These are phyloP conservation scores for Catharus ustulatus DNA, from an alignment of 2,797 vertebrate species.

Conservation along the genomic window DNA sequence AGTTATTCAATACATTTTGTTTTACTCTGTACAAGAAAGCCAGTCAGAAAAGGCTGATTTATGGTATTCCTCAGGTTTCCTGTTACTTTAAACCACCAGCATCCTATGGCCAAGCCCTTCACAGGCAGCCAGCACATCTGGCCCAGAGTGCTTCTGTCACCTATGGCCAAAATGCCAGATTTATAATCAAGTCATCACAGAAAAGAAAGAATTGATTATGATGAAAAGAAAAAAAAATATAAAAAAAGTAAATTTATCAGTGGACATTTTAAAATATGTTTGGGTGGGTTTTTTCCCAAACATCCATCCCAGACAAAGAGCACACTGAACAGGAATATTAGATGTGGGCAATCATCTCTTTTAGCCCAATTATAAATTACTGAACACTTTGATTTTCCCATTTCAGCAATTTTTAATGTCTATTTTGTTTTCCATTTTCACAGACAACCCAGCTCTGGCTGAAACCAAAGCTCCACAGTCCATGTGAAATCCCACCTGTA, in stretches of 20 bases:
- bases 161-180: not conserved
- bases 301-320: not conserved
- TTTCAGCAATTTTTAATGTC: not conserved
- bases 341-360: not conserved
- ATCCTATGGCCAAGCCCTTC: slow-evolving; percentile 62
- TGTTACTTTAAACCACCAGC: slow-evolving; percentile 72
- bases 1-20: slow-evolving; percentile 74
- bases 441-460: not conserved
- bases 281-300: not conserved
- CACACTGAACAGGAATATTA: not conserved
- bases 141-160: slow-evolving; percentile 42
- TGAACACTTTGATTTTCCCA: not conserved
- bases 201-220: slow-evolving; percentile 31
- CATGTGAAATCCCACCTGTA: slow-evolving; percentile 11
- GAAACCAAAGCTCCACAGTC: not conserved
- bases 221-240: not conserved
- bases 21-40: slow-evolving; percentile 69
- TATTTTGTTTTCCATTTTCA: not conserved
- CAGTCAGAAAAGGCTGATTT: slow-evolving; percentile 77
- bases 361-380: not conserved
- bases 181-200: slow-evolving; percentile 38
- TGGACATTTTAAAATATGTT: not conserved
- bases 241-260: not conserved
- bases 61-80: slow-evolving; percentile 75
- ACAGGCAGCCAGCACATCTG: slow-evolving; percentile 65